Conservation (phyloP, 1,140 invertebrate species). For the Drosophila parvula region DNA sequence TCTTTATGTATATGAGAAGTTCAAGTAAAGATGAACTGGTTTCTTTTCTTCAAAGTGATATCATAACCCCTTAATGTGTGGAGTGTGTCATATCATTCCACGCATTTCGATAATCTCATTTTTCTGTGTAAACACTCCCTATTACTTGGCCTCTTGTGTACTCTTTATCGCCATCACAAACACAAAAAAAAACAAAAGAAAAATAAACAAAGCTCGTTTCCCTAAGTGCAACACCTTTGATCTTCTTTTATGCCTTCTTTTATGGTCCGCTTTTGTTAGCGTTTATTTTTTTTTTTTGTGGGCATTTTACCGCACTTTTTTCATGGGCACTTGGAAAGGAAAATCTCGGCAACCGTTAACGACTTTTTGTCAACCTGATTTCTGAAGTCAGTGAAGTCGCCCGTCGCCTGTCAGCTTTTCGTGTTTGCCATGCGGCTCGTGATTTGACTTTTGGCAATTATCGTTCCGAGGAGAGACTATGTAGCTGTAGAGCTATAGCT, state of each 20-base stretch:
- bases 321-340: slow-evolving; percentile 37
- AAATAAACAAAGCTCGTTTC: slow-evolving; percentile 22
- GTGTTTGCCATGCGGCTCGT: slow-evolving; percentile 26
- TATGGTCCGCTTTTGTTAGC: slow-evolving; percentile 15
- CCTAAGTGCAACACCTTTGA: slow-evolving; percentile 45
- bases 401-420: slow-evolving; percentile 19
- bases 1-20: neutral
- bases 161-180: slow-evolving; percentile 9
- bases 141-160: neutral
- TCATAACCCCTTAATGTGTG: neutral
- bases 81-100: neutral
- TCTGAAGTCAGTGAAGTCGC: neutral
- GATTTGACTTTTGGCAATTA: slow-evolving; percentile 56
- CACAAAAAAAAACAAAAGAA: neutral
- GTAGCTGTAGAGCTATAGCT: slow-evolving; percentile 1
- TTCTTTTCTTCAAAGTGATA: neutral
- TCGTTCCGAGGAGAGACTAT: slow-evolving; percentile 23
- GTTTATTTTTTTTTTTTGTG: neutral
- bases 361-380: slow-evolving; percentile 51
- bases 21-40: neutral
- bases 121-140: slow-evolving; percentile 26
- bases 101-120: slow-evolving; percentile 19
- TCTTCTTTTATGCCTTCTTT: slow-evolving; percentile 33
- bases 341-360: slow-evolving; percentile 27
- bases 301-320: slow-evolving; percentile 8